Base-by-base conservation (phyloP, 2,113 vertebrate species). In the Montifringilla adamsi region DNA sequence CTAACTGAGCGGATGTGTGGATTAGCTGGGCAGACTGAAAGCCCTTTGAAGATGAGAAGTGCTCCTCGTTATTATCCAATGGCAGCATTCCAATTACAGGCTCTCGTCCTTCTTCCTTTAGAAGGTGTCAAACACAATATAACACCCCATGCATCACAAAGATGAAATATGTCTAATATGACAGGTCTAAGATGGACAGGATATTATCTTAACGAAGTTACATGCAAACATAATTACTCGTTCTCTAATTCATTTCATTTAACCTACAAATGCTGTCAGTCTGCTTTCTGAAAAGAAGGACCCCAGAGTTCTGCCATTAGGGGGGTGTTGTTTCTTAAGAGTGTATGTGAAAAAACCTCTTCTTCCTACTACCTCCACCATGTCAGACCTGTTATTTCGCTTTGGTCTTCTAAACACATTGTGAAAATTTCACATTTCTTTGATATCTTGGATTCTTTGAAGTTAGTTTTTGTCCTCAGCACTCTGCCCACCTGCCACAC, bases 221-320 rank as follows among this genome's bases (percentile, higher is more conserved):
- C 90, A 95, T 78, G 85, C 88, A 95, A 95, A 94, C 95, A 87
- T 58, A 97, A 97, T 97, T 96, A 90, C 86, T 89, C 89, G 58
- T 96, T 96, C 77, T 23, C 88, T 95, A 96, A 96, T 96, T 96
- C 76, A 46, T 94, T 90, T 89, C 72, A 84, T 64, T 90, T 76
- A 96, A 89, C 69, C 76, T 79, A 72, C 52, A 90, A 92, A 84
- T 8, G 23, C 68, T 95, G 82, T 56, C 88, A 87, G 73, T 66
- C 80, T 92, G 56, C 47, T 78, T 87, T 66, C 80, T 72, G 73
- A 56, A 78, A 89, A 80, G 46, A 74, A 86, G 41, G 44, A 79
- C 37, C 66, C 52, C 47, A 69, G 56, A 78, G 73, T 64, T 87
- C 56, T 75, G n/a, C 79, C 73, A 72, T 60, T 67, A 63, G 64